Percentiles rank a stretch among this genome's conserved stretches.
phyloP scores from a whole-genome alignment of 2,797 vertebrate species.

The Amblyopsis hoosieri region DNA sequence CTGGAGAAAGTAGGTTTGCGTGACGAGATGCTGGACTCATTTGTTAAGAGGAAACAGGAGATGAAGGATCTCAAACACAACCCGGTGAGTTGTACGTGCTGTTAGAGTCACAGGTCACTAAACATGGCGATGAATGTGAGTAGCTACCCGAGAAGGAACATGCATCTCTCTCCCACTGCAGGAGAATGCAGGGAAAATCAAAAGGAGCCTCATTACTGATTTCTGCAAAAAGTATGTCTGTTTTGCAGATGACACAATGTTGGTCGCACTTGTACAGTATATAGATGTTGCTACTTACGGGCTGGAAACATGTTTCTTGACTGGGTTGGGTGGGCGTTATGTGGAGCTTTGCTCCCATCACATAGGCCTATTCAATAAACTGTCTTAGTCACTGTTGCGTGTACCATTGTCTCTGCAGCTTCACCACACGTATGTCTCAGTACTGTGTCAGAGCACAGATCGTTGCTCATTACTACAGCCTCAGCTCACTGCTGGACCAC shows the following conservation, averaged over 20 bases:
- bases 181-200: constrained; percentile 76
- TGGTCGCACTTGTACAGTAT: background rate
- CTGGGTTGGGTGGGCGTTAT: too few relatives aligned
- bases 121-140: constrained; percentile 23
- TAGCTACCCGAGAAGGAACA: constrained; percentile 24
- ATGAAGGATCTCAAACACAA: constrained; percentile 58
- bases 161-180: constrained; percentile 42
- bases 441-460: constrained; percentile 73
- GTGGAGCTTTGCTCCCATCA: too few relatives aligned
- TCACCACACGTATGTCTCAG: constrained; percentile 64
- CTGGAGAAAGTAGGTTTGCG: constrained; percentile 72
- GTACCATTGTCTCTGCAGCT: constrained; percentile 52
- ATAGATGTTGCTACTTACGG: too few relatives aligned
- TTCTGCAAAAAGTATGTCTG: constrained; percentile 76
- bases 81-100: constrained; percentile 57
- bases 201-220: constrained; percentile 73
- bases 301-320: background rate
- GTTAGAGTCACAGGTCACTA: constrained; percentile 1
- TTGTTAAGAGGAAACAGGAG: constrained; percentile 69
- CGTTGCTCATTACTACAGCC: constrained; percentile 64
- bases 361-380: too few relatives aligned
- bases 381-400: background rate
- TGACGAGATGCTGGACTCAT: constrained; percentile 76
- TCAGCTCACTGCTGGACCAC: constrained; percentile 66
- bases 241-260: background rate